Percentiles rank a stretch among this genome's conserved stretches.
phyloP scores from a whole-genome alignment of 2,113 vertebrate genomes.

The Cariama cristata region DNA sequence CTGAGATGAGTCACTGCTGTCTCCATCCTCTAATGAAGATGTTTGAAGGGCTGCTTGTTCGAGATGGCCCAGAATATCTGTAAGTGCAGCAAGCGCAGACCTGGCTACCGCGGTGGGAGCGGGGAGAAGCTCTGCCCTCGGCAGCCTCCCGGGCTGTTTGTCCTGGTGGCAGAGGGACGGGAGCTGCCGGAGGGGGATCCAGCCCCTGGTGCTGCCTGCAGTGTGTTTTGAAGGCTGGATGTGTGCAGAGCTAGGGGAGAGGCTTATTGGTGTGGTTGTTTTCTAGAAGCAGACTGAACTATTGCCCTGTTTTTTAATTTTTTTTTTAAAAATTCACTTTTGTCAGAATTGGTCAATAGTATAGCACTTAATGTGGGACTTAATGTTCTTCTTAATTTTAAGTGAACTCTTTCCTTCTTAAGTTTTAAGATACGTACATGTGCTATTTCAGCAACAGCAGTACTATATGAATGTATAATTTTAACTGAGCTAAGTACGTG shows the following conservation, averaged over 20 bases:
- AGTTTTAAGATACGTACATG: rapidly evolving
- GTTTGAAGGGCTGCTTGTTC: neutral
- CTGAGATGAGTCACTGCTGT: neutral
- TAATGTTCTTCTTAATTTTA: rapidly evolving
- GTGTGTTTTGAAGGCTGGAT: neutral
- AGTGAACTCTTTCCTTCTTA: rapidly evolving
- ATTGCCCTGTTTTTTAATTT: neutral
- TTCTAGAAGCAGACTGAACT: neutral
- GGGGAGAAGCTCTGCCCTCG: neutral
- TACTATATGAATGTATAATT: rapidly evolving
- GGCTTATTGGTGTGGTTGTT: neutral
- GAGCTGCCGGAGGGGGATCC: neutral
- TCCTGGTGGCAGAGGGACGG: neutral
- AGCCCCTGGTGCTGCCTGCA: neutral
- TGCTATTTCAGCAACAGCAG: neutral
- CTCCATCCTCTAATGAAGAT: neutral
- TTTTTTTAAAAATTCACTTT: neutral
- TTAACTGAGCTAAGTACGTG: neutral
- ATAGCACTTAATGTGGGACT: rapidly evolving
- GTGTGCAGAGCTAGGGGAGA: neutral
- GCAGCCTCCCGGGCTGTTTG: neutral
- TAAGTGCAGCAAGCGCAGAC: neutral
- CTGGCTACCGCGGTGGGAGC: neutral
- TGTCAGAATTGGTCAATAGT: rapidly evolving
- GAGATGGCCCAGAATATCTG: neutral